A percentile compares a stretch with the other conserved stretches of the same genome.
Evolutionary conservation across 1,140 invertebrate species (phyloP).

Genomic region (Physella acuta): DNA sequence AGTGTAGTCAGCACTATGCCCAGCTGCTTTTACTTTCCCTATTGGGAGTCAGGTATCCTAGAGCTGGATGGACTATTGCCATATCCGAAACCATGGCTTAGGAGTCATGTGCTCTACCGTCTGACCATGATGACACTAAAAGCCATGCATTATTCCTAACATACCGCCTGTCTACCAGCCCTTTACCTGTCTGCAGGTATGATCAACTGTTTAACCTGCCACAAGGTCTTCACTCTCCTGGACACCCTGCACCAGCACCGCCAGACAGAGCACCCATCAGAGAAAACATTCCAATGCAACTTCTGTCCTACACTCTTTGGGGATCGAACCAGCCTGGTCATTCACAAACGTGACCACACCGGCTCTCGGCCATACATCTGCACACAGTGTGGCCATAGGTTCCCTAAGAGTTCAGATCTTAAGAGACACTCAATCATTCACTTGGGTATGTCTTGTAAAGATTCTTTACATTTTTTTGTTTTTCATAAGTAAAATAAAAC

Average conservation of each 20-base stretch:
- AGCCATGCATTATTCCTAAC: not conserved
- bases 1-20: not conserved
- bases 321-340: conserved; percentile 19
- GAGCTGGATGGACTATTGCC: not conserved
- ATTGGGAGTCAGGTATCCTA: not conserved
- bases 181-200: not conserved
- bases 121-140: not conserved
- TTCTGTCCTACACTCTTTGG: conserved; percentile 37
- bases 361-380: conserved; percentile 80
- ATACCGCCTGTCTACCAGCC: not conserved
- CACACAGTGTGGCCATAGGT: conserved; percentile 57
- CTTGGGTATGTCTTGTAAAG: no score
- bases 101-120: not conserved
- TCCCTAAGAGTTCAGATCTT: conserved; percentile 67
- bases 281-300: conserved; percentile 66
- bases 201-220: conserved; percentile 4
- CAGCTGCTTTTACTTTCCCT: not conserved
- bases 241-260: conserved; percentile 61
- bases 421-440: conserved; percentile 15
- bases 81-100: no score
- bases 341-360: conserved; percentile 58
- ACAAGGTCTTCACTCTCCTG: not conserved
- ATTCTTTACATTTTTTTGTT: no score
- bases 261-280: conserved; percentile 80
- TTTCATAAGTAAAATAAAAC: no score